Evolutionary conservation across 1,140 invertebrate genomes (phyloP).

Genomic region (Dendroctonus valens): DNA sequence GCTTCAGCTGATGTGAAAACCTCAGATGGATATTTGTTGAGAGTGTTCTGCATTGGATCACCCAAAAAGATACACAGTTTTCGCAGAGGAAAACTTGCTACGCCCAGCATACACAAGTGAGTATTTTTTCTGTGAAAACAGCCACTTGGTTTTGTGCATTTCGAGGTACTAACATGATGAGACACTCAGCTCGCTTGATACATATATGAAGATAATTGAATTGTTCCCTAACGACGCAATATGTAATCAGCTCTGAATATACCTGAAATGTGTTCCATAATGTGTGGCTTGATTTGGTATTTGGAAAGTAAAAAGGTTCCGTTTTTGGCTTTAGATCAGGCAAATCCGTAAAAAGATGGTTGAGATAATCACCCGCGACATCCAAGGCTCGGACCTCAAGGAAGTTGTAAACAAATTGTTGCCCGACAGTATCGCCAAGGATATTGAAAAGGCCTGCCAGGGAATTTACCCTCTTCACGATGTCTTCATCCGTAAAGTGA

Average conservation of each 20-base stretch:
- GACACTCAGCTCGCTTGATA: conserved; percentile 49
- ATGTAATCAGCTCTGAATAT: too few species aligned
- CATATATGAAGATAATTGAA: conserved; percentile 54
- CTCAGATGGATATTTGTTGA: conserved; percentile 93
- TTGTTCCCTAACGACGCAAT: conserved; percentile 25
- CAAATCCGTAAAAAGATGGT: conserved; percentile 94
- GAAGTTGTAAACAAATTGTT: conserved; percentile 94
- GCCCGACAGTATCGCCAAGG: conserved; percentile 97
- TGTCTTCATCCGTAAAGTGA: conserved; percentile 95
- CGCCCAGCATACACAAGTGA: conserved; percentile 93
- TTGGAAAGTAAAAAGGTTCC: conserved; percentile 47
- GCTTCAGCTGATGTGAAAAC: conserved; percentile 97
- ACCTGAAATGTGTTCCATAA: too few species aligned
- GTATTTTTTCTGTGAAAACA: conserved; percentile 8
- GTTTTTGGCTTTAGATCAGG: conserved; percentile 66
- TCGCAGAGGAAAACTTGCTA: conserved; percentile 97
- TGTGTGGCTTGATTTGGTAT: too few species aligned
- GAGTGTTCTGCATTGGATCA: conserved; percentile 99
- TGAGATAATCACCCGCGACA: conserved; percentile 91
- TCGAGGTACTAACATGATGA: conserved; percentile 42
- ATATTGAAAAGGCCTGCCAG: conserved; percentile 96
- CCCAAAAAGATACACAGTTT: conserved; percentile 83
- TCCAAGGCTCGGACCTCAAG: conserved; percentile 84
- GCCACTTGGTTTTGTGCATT: not conserved
- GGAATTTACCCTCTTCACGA: conserved; percentile 97